These are phyloP conservation scores for Cryptocephalus moraei DNA, from an alignment of 2,888 invertebrate genomes.

Conservation along the genomic window DNA sequence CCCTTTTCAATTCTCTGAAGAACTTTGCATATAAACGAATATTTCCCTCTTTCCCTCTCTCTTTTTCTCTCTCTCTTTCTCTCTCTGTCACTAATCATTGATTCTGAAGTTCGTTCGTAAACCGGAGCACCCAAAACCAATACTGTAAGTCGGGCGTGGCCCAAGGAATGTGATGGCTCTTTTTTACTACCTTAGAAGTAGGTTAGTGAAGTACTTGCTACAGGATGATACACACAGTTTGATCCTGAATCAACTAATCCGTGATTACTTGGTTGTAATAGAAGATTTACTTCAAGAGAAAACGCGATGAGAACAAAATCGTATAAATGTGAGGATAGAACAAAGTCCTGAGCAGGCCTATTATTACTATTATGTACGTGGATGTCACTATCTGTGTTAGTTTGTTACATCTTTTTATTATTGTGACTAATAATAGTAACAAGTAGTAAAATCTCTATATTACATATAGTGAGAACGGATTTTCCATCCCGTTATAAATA, in stretches of 20 bases:
- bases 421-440: slow-evolving; percentile 29
- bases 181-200: slow-evolving; percentile 28
- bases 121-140: not conserved
- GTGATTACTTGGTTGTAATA: slow-evolving; percentile 2
- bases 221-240: slow-evolving; percentile 10
- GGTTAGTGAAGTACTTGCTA: not conserved
- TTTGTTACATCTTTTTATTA: slow-evolving; percentile 35
- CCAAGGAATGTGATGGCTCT: slow-evolving; percentile 37
- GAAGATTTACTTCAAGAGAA: too few relatives aligned
- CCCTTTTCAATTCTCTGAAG: too few relatives aligned
- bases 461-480: slow-evolving; percentile 54
- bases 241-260: too few relatives aligned
- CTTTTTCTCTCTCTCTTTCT: too few relatives aligned
- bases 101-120: too few relatives aligned
- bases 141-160: slow-evolving; percentile 31
- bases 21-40: too few relatives aligned
- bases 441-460: slow-evolving; percentile 23
- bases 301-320: not conserved
- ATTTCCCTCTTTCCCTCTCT: too few relatives aligned
- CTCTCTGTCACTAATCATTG: too few relatives aligned
- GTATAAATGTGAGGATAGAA: not conserved
- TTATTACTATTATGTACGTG: slow-evolving; percentile 29
- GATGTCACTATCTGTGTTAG: slow-evolving; percentile 41
- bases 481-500: slow-evolving; percentile 54
- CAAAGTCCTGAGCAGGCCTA: slow-evolving; percentile 8